Evolutionary conservation across 2,888 invertebrate genomes (phyloP), one percentile per base, ranked within the genome.

Genomic region (Creontiades dilutus): DNA sequence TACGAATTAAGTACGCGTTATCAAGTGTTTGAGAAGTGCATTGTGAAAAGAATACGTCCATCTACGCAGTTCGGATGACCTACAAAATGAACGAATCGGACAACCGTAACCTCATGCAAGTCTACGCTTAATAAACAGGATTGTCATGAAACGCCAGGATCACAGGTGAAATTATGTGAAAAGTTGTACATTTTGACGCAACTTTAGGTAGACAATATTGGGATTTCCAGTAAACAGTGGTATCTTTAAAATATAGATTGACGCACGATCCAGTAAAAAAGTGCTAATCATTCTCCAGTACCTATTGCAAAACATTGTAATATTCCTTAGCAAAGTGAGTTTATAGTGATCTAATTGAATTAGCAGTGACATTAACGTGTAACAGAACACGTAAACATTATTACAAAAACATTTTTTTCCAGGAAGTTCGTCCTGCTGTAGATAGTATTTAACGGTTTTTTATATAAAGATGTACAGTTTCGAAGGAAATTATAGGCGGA

Each of bases 401-500:
- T 0, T 68, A 0, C 68, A 68, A 68, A n/a, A 11, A 61, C 68
- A 68, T 23, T 68, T 19, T 23, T 68, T 61, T n/a, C n/a, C n/a
- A n/a, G 14, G 14, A n/a, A n/a, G 16, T 57, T 57, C 7, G 16
- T 57, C 57, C 57, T 57, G 57, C 57, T 68, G 68, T 68, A 68
- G 68, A 68, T 23, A 61, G 52, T 52, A 23, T 52, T 52, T 52
- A 52, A 68, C 78, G 78, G 11, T 14, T 48, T 37, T 78, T 28
- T 48, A n/a, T n/a, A 37, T 48, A 89, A 75, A 55, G n/a, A 90
- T 90, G 90, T 88, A 90, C 82, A 80, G 80, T 92, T 99, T 99
- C 93, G 98, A 99, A 93, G 99, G 99, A 89, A 97, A 98, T 93
- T 97, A 96, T 93, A 95, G 97, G 92, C 95, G 96, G 85, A 96